Evolutionary conservation across 2,888 invertebrate species (phyloP).

Genomic region (Epistrophe grossulariae): DNA sequence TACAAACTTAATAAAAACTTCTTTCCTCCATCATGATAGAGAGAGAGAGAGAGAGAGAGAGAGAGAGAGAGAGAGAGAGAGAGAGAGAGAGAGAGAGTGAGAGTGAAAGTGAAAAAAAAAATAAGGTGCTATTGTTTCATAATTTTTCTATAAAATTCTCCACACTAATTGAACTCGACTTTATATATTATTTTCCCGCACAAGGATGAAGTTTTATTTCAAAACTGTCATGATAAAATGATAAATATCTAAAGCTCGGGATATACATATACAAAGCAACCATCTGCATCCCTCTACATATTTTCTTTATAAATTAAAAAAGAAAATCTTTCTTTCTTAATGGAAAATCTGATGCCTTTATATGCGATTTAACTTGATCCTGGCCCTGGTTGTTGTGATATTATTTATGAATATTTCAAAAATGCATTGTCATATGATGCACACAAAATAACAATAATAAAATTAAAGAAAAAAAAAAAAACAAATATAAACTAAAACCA

Average conservation of each 20-base stretch:
- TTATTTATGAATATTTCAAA: conserved; percentile 24
- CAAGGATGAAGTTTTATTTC: conserved; percentile 7
- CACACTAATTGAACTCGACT: conserved; percentile 9
- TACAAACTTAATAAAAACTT: conserved; percentile 4
- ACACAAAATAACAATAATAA: conserved; percentile 18
- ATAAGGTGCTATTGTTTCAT: neutral
- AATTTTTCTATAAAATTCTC: neutral
- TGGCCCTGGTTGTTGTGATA: neutral
- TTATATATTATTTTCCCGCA: neutral
- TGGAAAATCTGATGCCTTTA: neutral
- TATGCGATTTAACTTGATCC: conserved; percentile 12
- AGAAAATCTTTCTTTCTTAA: neutral
- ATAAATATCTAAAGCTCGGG: neutral
- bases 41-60: no score
- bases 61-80: neutral
- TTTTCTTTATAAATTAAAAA: conserved; percentile 13
- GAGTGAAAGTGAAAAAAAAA: no score
- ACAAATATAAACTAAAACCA: neutral
- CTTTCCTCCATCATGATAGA: neutral
- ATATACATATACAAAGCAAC: neutral
- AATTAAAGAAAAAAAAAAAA: neutral
- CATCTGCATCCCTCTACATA: neutral
- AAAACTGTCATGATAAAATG: conserved; percentile 15
- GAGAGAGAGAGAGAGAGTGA: no score
- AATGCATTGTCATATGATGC: conserved; percentile 16